Evolutionary conservation across 2,888 invertebrate genomes (phyloP), one percentile per base, ranked within the genome.

Genomic region (Rhagophthalmus giganteus): DNA sequence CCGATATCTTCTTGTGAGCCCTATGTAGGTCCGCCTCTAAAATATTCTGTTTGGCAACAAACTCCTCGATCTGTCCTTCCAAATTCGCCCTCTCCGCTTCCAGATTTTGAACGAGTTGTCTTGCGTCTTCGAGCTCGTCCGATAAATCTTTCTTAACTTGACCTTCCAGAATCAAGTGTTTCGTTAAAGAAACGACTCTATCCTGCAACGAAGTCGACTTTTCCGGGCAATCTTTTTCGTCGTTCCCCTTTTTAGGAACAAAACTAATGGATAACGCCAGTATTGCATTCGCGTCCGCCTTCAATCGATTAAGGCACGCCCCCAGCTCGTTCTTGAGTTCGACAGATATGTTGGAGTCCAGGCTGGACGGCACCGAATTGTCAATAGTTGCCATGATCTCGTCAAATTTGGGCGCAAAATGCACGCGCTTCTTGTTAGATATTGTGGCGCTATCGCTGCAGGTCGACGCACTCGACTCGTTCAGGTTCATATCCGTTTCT

Each of bases 391-490:
- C 79, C 47, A 83, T 74, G 54, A 82, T 76, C 38, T 76, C 81
- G 61, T 74, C 77, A 28, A 87, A 79, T 68, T 86, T 83, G 0
- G 90, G 89, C 9, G 86, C 84, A 64, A 88, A 83, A 67, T 87
- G 88, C 28, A 88, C 82, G 60, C 82, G 79, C 57, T 79, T 81
- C 20, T 74, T 64, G 12, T 62, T 68, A 20, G 58, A 35, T 9
- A 49, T 42, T 10, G 52, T 40, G 25, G 59, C 45, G 26, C 61
- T 62, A 40, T 57, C 62, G 20, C 61, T 62, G 2, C 62, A 62
- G 14, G 58, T 61, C 2, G 62, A 65, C 33, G 57, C 57, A 31
- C 65, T 67, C 16, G 60, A 53, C 20, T 63, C 61, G 11, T 61
- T 66, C 65, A n/a, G 61, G 46, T 41, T 60, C 25, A 31, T 47